Conservation (phyloP, 2,797 vertebrate species). For the Eutrigla gurnardus region DNA sequence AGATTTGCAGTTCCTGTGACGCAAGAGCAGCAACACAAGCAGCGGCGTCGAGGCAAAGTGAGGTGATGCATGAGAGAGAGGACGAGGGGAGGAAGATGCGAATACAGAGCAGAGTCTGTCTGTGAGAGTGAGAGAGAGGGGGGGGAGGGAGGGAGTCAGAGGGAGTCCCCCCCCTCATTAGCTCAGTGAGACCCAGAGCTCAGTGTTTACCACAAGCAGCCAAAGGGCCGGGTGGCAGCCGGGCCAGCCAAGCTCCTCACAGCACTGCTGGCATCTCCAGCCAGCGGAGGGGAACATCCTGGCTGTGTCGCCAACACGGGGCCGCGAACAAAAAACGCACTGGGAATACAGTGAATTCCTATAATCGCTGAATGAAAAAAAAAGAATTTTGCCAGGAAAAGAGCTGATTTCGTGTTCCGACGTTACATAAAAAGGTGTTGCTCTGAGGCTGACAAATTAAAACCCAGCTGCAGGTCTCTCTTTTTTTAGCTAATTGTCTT, state of each 20-base stretch:
- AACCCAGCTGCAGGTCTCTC: neutral
- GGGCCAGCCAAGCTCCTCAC: constrained; percentile 66
- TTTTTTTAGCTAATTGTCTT: neutral
- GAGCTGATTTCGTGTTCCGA: neutral
- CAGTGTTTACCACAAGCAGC: constrained; percentile 73
- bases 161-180: constrained; percentile 76
- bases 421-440: neutral
- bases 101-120: constrained; percentile 45
- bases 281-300: constrained; percentile 72
- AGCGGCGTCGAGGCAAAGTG: constrained; percentile 36
- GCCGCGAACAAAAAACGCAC: constrained; percentile 24
- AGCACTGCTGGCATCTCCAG: constrained; percentile 64
- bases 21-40: constrained; percentile 22
- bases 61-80: constrained; percentile 51
- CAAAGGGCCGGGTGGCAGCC: constrained; percentile 64
- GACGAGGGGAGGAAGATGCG: constrained; percentile 27
- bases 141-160: constrained; percentile 47
- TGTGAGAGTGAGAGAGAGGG: constrained; percentile 3
- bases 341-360: constrained; percentile 53
- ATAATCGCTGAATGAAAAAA: constrained; percentile 24
- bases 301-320: constrained; percentile 49
- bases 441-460: no score
- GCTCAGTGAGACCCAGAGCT: constrained; percentile 71
- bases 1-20: constrained; percentile 11
- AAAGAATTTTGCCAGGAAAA: no score